Conservation (phyloP, 2,113 vertebrate genomes). For the Tetrax tetrax region DNA sequence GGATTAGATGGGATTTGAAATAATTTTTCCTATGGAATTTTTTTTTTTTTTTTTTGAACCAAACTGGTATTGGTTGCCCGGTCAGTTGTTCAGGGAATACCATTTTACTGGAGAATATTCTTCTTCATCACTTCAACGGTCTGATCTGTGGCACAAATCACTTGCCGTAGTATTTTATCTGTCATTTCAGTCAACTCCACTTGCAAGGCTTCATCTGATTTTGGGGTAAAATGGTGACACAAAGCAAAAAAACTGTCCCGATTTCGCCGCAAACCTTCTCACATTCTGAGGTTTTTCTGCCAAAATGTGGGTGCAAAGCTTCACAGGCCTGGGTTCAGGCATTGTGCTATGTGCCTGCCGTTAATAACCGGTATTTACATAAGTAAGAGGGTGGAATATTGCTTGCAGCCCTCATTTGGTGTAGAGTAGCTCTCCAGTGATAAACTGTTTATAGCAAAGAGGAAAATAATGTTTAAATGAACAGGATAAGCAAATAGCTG, state of each 20-base stretch:
- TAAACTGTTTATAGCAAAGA: constrained; percentile 2
- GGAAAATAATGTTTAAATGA: constrained; percentile 17
- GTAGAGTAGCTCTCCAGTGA: constrained; percentile 42
- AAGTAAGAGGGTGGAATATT: constrained; percentile 49
- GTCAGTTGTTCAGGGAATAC: not conserved
- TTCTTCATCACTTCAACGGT: not conserved
- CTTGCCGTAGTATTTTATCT: not conserved
- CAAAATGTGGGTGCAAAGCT: not conserved
- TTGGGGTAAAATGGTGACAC: not conserved
- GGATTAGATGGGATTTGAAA: not conserved
- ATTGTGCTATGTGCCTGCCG: not conserved
- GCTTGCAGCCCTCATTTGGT: not conserved
- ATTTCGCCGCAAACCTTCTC: not conserved
- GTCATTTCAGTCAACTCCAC: rapidly evolving
- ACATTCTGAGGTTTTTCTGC: not conserved
- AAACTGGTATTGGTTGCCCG: not conserved
- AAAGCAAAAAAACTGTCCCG: not conserved
- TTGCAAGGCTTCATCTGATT: not conserved
- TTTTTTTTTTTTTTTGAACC: not conserved
- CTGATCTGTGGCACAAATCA: not conserved
- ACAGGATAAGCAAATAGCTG: constrained; percentile 8
- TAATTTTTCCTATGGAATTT: not conserved
- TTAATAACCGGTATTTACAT: constrained; percentile 34
- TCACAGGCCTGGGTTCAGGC: not conserved
- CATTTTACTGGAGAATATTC: not conserved